Evolutionary conservation across 2,888 invertebrate genomes (phyloP).

Genomic region (Hemaris fuciformis): DNA sequence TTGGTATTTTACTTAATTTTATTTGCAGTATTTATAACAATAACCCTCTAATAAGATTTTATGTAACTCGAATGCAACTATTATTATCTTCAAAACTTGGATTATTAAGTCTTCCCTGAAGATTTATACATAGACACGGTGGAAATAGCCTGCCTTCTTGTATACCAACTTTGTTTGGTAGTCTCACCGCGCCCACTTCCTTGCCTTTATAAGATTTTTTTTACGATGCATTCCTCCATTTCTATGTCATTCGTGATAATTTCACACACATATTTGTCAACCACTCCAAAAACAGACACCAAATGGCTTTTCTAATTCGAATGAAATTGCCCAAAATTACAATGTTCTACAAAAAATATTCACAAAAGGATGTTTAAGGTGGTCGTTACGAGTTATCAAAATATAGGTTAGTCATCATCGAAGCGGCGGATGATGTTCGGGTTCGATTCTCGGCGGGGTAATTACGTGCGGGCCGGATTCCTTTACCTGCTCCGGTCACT

Average conservation of each 20-base stretch:
- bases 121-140: too few species aligned
- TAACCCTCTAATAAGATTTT: too few species aligned
- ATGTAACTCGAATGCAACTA: too few species aligned
- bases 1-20: too few species aligned
- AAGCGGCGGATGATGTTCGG: constrained; percentile 39
- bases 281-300: not conserved
- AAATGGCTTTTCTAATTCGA: not conserved
- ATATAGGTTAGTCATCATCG: constrained; percentile 62
- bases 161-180: too few species aligned
- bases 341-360: not conserved
- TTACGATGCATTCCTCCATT: not conserved
- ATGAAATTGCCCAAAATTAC: constrained; percentile 4
- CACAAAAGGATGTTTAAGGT: constrained; percentile 1
- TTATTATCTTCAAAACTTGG: too few species aligned
- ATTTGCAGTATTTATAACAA: too few species aligned
- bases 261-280: not conserved
- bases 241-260: too few species aligned
- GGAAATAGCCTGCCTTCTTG: too few species aligned
- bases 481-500: constrained; percentile 57
- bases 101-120: too few species aligned
- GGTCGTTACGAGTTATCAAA: constrained; percentile 21
- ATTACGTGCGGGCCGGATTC: constrained; percentile 53
- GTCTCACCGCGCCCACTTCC: too few species aligned
- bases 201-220: not conserved
- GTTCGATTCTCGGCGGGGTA: constrained; percentile 49